These are phyloP conservation scores for Ditylenchus weischeri DNA, from an alignment of 2,888 invertebrate genomes.

Conservation along the genomic window DNA sequence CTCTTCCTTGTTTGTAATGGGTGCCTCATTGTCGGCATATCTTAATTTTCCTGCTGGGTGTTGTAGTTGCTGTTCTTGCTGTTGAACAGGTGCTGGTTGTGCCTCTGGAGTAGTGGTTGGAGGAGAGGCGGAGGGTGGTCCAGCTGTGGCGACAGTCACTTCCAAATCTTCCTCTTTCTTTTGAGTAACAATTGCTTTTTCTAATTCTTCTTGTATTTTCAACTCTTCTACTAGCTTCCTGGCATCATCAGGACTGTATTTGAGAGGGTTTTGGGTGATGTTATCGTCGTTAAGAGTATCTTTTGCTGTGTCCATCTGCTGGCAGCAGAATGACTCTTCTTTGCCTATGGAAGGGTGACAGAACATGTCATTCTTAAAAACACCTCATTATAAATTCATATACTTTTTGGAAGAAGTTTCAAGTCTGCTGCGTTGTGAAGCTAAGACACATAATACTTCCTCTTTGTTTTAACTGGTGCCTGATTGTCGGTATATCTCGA, in stretches of 20 bases:
- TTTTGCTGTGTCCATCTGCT: slow-evolving; percentile 25
- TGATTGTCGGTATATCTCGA: no score
- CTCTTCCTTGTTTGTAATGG: not conserved
- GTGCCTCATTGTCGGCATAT: slow-evolving; percentile 15
- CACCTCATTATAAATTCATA: not conserved
- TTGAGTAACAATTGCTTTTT: slow-evolving; percentile 11
- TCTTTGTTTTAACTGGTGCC: no score
- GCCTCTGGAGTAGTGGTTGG: slow-evolving; percentile 1
- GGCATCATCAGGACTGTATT: slow-evolving; percentile 24
- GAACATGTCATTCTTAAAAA: slow-evolving; percentile 41
- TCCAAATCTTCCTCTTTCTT: slow-evolving; percentile 2
- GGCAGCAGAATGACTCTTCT: slow-evolving; percentile 48
- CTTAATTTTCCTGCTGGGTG: no score
- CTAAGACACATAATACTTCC: no score
- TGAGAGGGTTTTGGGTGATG: slow-evolving; percentile 25
- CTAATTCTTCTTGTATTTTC: slow-evolving; percentile 29
- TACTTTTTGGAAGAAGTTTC: no score
- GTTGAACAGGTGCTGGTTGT: not conserved
- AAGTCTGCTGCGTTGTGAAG: no score
- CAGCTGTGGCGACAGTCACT: not conserved
- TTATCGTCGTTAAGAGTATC: slow-evolving; percentile 12
- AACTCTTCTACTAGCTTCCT: slow-evolving; percentile 14
- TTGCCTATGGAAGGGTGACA: slow-evolving; percentile 38
- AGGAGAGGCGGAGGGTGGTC: slow-evolving; percentile 1
- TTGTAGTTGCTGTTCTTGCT: slow-evolving; percentile 9